Base-by-base conservation (phyloP, 2,113 vertebrate species). In the Burhinus oedicnemus region DNA sequence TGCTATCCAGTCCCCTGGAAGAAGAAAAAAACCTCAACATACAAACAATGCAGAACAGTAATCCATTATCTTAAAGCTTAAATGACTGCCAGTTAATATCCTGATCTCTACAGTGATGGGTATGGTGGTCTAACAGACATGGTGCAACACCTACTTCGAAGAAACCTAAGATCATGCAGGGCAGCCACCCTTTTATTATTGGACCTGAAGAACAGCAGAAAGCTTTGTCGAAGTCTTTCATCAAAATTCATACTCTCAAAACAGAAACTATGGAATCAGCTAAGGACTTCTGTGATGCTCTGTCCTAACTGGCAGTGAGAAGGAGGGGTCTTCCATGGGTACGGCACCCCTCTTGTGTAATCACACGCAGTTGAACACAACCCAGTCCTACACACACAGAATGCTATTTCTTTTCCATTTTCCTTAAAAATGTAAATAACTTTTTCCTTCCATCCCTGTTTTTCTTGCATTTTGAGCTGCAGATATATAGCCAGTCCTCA, bases 301-400 rank as follows among this genome's bases (percentile, higher is more conserved):
- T 79, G 10, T 40, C n/a, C 77, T 45, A 49, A 19, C 15, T 40
- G 38, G 23, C 8, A 61, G 47, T 30, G 36, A 64, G 54, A 86
- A 9, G 44, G 44, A 69, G 19, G 34, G 3, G 12, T 54, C 11
- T 66, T 78, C 65, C 51, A 25, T 10, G 10, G 19, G 14, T 58
- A 66, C 15, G 14, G 27, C 36, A 86, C 6, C 18, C 21, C 22
- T 69, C 36, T 34, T 26, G 27, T 45, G 32, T 54, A 40, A 89
- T 15, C 34, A 83, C 5, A 4, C 0, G 0, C 20, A 23, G 20
- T 3, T 66, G 27, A 70, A 72, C 18, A 80, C 25, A 83, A 38
- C 14, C 8, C 38, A 68, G 29, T 40, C 51, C 55, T 54, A 71
- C 4, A 8, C 5, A 15, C 13, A 65, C 5, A 44, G 34, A 88